Percentiles rank a stretch among this genome's conserved stretches.
phyloP scores from a whole-genome alignment of 2,113 vertebrate species.

The Podilymbus podiceps region DNA sequence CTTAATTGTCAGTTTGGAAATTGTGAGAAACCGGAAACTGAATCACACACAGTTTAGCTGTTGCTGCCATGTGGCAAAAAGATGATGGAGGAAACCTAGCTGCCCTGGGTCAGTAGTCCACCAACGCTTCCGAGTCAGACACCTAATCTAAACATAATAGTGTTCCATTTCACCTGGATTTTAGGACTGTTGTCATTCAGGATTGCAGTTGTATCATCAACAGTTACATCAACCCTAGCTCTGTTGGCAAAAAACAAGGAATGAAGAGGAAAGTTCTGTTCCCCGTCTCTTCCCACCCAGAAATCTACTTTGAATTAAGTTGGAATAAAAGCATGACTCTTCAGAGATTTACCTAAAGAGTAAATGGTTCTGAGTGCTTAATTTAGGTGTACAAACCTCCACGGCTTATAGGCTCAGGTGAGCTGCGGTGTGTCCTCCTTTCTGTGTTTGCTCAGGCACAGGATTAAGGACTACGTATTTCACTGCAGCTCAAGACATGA shows the following conservation, averaged over 20 bases:
- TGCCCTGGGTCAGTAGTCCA: rapidly evolving
- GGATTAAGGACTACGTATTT: neutral
- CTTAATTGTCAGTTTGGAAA: neutral
- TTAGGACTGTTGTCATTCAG: neutral
- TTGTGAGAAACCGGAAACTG: neutral
- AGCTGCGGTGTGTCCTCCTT: neutral
- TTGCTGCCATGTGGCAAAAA: neutral
- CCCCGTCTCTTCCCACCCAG: neutral
- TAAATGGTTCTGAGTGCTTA: neutral
- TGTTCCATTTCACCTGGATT: neutral
- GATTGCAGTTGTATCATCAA: neutral
- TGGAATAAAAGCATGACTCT: neutral
- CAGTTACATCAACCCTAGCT: neutral
- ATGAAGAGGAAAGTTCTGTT: neutral
- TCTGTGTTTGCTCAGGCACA: neutral
- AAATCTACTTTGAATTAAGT: neutral
- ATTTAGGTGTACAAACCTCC: neutral
- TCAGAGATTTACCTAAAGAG: neutral
- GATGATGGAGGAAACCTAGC: neutral
- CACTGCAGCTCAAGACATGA: neutral
- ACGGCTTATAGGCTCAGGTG: neutral
- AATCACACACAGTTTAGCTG: neutral
- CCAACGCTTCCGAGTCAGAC: neutral
- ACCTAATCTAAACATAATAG: neutral
- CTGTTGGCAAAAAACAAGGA: neutral